Evolutionary conservation across 2,113 vertebrate genomes (phyloP).

Genomic region (Thalassarche chlororhynchos): DNA sequence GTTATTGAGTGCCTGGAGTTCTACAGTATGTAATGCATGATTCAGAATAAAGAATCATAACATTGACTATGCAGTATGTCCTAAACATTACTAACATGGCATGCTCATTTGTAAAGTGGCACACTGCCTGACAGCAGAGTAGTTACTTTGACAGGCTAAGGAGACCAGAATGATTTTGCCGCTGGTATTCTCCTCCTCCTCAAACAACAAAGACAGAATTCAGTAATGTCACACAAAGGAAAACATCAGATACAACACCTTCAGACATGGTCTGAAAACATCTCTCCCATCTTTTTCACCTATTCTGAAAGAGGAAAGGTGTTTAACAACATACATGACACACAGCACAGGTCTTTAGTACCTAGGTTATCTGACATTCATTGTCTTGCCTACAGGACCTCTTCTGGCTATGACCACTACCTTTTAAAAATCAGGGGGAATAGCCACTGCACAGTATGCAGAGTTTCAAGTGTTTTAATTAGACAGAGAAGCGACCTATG

Average conservation of each 20-base stretch:
- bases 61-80: not conserved
- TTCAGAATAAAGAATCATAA: constrained; percentile 16
- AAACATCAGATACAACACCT: not conserved
- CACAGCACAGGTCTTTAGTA: not conserved
- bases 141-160: not conserved
- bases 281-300: not conserved
- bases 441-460: not conserved
- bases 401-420: not conserved
- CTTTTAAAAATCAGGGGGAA: not conserved
- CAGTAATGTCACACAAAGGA: not conserved
- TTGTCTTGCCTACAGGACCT: not conserved
- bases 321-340: not conserved
- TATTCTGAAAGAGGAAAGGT: not conserved
- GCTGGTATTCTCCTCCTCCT: not conserved
- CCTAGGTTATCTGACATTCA: not conserved
- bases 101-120: not conserved
- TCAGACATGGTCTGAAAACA: not conserved
- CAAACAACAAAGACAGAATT: not conserved
- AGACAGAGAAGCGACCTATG: not conserved
- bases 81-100: not conserved
- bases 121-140: not conserved
- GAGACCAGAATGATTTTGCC: not conserved
- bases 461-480: not conserved
- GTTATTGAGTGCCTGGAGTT: not conserved
- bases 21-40: not conserved